phyloP scores from a whole-genome alignment of 2,888 invertebrate genomes.

The Andricus curvator region DNA sequence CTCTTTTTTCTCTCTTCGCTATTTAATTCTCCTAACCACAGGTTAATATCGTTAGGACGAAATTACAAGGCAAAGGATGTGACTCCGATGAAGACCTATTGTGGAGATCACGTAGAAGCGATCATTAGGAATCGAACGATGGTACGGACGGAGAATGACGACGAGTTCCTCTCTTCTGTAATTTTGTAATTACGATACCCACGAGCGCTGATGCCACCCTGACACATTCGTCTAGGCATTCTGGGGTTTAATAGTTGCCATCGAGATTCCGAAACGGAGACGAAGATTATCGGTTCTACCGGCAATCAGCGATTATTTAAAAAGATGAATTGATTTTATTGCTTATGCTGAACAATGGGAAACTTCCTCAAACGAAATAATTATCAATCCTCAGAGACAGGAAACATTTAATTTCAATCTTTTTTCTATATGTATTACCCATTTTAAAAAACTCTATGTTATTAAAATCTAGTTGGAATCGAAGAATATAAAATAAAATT shows the following conservation, averaged over 20 bases:
- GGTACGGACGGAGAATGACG: slow-evolving; percentile 56
- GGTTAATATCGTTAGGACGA: slow-evolving; percentile 57
- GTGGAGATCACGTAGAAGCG: slow-evolving; percentile 61
- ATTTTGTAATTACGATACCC: slow-evolving; percentile 64
- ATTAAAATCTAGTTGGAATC: no score
- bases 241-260: slow-evolving; percentile 45
- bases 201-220: slow-evolving; percentile 57
- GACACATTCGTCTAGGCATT: slow-evolving; percentile 53
- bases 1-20: slow-evolving; percentile 49
- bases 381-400: not conserved
- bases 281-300: slow-evolving; percentile 5
- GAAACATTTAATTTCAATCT: not conserved
- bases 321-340: slow-evolving; percentile 34
- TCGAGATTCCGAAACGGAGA: slow-evolving; percentile 32
- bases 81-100: slow-evolving; percentile 57
- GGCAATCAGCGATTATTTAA: slow-evolving; percentile 6
- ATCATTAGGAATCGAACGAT: slow-evolving; percentile 63
- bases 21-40: slow-evolving; percentile 44
- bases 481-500: no score
- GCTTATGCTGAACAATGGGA: not conserved
- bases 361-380: not conserved
- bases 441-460: not conserved
- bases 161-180: slow-evolving; percentile 49
- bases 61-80: slow-evolving; percentile 57
- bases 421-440: not conserved